These are phyloP conservation scores for Andrena haemorrhoa DNA, from an alignment of 2,888 invertebrate species.

Conservation along the genomic window DNA sequence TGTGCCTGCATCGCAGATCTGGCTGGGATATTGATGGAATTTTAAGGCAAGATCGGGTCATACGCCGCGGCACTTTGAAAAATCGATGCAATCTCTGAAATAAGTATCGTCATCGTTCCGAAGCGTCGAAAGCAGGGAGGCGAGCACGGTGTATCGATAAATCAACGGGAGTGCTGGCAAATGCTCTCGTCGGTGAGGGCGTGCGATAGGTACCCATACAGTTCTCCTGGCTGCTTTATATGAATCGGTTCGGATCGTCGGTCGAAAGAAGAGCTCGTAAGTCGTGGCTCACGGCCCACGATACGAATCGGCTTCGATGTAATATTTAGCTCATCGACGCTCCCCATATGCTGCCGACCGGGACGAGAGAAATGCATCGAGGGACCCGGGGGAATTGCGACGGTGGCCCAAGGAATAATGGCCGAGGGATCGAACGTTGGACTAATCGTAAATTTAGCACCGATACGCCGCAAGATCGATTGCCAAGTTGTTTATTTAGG, in stretches of 20 bases:
- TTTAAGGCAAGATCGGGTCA: no score
- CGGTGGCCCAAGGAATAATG: constrained; percentile 47
- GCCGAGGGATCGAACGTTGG: constrained; percentile 52
- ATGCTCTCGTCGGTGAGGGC: constrained; percentile 54
- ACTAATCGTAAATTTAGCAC: constrained; percentile 64
- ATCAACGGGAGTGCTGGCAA: constrained; percentile 64
- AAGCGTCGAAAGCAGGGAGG: constrained; percentile 49
- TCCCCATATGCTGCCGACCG: constrained; percentile 75
- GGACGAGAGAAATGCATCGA: constrained; percentile 64
- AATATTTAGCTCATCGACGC: constrained; percentile 78
- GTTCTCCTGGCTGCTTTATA: constrained; percentile 51
- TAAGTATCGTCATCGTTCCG: constrained; percentile 52
- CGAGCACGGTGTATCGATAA: constrained; percentile 61
- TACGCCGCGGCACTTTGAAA: constrained; percentile 3
- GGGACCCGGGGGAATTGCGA: constrained; percentile 9
- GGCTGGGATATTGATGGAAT: no score
- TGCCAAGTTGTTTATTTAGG: not conserved
- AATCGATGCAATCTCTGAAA: constrained; percentile 26
- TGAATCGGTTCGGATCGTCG: constrained; percentile 63
- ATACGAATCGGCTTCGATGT: constrained; percentile 77
- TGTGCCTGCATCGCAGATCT: no score
- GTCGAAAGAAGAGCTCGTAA: constrained; percentile 66
- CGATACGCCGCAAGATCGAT: constrained; percentile 54
- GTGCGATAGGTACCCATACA: constrained; percentile 35
- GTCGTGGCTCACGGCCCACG: constrained; percentile 71